Conservation (phyloP, 2,113 vertebrate genomes). For the Phrynosoma platyrhinos region DNA sequence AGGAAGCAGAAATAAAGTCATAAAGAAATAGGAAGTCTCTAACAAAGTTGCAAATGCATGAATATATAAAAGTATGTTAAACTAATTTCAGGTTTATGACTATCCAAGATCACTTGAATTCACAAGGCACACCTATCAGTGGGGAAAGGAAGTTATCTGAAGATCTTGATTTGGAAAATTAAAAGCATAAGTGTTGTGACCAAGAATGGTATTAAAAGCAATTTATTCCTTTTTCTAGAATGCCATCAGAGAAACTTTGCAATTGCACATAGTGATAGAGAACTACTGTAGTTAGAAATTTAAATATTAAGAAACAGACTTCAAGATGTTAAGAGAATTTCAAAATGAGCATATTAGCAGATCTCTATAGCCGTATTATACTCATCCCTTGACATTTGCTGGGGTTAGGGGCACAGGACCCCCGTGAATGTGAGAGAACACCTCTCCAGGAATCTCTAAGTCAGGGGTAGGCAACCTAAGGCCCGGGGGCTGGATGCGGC, state of each 20-base stretch:
- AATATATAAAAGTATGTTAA: no score
- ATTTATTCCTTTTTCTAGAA: neutral
- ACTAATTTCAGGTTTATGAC: neutral
- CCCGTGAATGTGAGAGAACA: no score
- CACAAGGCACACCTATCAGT: neutral
- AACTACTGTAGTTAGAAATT: neutral
- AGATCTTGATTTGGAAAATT: conserved; percentile 24
- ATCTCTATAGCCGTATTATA: neutral
- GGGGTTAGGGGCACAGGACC: no score
- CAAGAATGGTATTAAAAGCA: neutral
- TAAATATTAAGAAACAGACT: conserved; percentile 14
- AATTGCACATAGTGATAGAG: neutral
- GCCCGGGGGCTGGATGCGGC: no score
- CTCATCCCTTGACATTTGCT: no score
- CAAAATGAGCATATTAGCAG: conserved; percentile 26
- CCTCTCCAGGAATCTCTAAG: no score
- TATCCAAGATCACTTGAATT: neutral
- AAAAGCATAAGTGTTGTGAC: neutral
- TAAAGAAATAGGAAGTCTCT: no score
- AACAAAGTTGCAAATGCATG: neutral
- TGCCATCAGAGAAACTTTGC: no score
- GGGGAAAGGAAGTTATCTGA: neutral
- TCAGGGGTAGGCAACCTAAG: no score
- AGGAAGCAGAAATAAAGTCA: no score
- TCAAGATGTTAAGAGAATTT: conserved; percentile 30